Conservation (phyloP, 2,797 vertebrate genomes). For the Danio albolineatus region DNA sequence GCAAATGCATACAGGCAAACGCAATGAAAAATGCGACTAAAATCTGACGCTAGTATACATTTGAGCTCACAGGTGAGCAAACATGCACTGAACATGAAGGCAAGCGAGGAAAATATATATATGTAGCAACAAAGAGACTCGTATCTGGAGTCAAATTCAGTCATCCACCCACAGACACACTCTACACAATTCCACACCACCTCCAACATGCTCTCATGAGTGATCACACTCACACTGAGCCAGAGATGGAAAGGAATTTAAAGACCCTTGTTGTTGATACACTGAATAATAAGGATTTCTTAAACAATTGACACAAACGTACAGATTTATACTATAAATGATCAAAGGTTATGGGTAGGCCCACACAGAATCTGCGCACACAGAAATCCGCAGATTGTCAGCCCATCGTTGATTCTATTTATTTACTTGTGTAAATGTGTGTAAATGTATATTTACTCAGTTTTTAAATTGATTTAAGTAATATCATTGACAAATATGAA, state of each 20-base stretch:
- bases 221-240: constrained; percentile 56
- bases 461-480: too few species aligned
- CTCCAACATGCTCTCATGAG: constrained; percentile 58
- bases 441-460: too few species aligned
- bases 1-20: constrained; percentile 2
- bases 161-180: constrained; percentile 72
- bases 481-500: too few species aligned
- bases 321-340: background rate
- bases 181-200: constrained; percentile 57
- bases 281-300: background rate
- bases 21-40: background rate
- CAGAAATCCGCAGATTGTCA: too few species aligned
- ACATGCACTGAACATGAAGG: constrained; percentile 2
- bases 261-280: background rate
- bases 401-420: too few species aligned
- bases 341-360: background rate
- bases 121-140: constrained; percentile 28
- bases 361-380: too few species aligned
- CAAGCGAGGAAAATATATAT: background rate
- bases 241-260: constrained; percentile 15
- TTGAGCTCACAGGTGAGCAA: background rate
- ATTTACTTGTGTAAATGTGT: too few species aligned
- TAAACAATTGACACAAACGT: background rate
- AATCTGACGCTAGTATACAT: background rate
- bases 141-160: constrained; percentile 57